phyloP scores from a whole-genome alignment of 1,140 invertebrate genomes.

The Bilobella aurantiaca region DNA sequence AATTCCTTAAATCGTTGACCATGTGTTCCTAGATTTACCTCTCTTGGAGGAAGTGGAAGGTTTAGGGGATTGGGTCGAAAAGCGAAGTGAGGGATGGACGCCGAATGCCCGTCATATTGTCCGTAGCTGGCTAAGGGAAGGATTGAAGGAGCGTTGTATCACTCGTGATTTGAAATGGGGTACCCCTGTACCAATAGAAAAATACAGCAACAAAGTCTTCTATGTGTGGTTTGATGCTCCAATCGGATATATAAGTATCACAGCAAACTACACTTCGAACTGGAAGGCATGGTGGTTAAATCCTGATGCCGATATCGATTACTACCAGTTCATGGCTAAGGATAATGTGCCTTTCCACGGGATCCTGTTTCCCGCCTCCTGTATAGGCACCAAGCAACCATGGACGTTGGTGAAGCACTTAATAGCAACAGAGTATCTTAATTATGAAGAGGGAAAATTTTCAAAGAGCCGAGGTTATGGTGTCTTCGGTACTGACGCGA shows the following conservation, averaged over 20 bases:
- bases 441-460: slow-evolving; percentile 98
- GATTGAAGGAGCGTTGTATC: slow-evolving; percentile 87
- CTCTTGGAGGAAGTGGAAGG: slow-evolving; percentile 55
- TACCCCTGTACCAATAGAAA: slow-evolving; percentile 82
- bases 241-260: slow-evolving; percentile 96
- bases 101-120: slow-evolving; percentile 77
- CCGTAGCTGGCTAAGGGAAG: slow-evolving; percentile 82
- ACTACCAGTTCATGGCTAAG: slow-evolving; percentile 97
- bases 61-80: slow-evolving; percentile 62
- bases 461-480: slow-evolving; percentile 94
- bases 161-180: slow-evolving; percentile 98
- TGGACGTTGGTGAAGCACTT: slow-evolving; percentile 77
- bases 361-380: slow-evolving; percentile 88
- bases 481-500: slow-evolving; percentile 90
- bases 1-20: too few relatives aligned
- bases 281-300: slow-evolving; percentile 95
- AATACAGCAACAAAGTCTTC: slow-evolving; percentile 80
- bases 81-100: slow-evolving; percentile 66
- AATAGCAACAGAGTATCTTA: slow-evolving; percentile 94
- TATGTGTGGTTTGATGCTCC: slow-evolving; percentile 99
- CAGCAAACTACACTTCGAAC: slow-evolving; percentile 65
- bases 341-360: slow-evolving; percentile 99
- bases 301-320: slow-evolving; percentile 53
- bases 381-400: slow-evolving; percentile 69
- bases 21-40: slow-evolving; percentile 29